Base-by-base conservation (phyloP, 2,113 vertebrate species). In the Sinocyclocheilus grahami region DNA sequence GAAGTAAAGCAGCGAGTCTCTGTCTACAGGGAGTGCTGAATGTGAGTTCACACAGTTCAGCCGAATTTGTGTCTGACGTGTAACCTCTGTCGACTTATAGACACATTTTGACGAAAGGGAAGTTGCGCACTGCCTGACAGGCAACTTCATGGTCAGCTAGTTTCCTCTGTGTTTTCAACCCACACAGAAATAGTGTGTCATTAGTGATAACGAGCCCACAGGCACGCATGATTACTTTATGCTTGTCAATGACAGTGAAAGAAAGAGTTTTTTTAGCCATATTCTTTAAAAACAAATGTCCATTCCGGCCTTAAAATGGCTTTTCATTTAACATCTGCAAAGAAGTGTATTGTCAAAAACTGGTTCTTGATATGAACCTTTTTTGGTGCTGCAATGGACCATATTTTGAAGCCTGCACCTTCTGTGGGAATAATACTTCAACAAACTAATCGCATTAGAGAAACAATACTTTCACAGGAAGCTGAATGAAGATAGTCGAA, bases 81-180 rank as follows among this genome's bases (percentile, higher is more conserved):
- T 39, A 37, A 37, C 62, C 74, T 53, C 81, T 86, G 72, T 20
- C 71, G 27, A 76, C 75, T 46, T 81, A 48, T 65, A 81, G 37
- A 60, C 55, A 75, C 69, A 79, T 46, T 30, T 24, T 82, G 7
- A 65, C 78, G 82, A 84, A 87, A 86, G 90, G 94, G 94, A 94
- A 95, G 93, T 92, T 87, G 3, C n/a, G 71, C 39, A 12, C 6
- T 14, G 79, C n/a, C 53, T 75, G 63, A 69, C 63, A 87, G 37
- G 76, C 5, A 5, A 22, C 48, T 33, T 63, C 83, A 78, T 87
- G 91, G 89, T 91, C 85, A 91, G 27, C n/a, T 85, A 58, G 4
- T 87, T 93, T 94, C 91, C 89, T 90, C 69, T 90, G 87, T 5
- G 86, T 55, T 58, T 65, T 55, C 22, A 84, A 22, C 86, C 77